phyloP scores from a whole-genome alignment of 2,113 vertebrate species.

The Cyprinodon variegatus region DNA sequence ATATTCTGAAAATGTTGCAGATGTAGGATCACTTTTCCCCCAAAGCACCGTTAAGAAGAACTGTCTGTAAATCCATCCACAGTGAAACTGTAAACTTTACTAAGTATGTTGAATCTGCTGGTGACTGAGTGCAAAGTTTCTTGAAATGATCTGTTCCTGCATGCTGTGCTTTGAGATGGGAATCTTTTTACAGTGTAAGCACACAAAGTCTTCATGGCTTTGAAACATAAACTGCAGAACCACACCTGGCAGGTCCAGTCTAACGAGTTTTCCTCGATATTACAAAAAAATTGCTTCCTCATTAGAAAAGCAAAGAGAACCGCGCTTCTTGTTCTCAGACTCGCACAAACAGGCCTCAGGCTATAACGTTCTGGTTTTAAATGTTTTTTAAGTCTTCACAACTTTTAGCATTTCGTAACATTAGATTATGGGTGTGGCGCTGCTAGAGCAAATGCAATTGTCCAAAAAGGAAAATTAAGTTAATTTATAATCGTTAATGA shows the following conservation, averaged over 20 bases:
- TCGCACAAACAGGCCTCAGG: slow-evolving; percentile 14
- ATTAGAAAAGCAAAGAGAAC: slow-evolving; percentile 9
- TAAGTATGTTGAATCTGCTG: neutral
- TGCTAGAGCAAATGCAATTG: neutral
- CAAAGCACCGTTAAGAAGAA: no score
- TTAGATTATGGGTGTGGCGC: neutral
- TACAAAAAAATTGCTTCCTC: slow-evolving; percentile 41
- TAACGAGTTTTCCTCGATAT: slow-evolving; percentile 61
- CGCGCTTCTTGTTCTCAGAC: neutral
- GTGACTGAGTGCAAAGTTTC: neutral
- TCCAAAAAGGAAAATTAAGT: neutral
- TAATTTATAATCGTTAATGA: neutral
- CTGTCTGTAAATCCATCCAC: no score
- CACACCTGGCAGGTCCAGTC: slow-evolving; percentile 58
- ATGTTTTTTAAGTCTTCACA: slow-evolving; percentile 4
- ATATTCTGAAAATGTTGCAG: no score
- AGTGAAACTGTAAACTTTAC: no score
- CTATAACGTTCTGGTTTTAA: slow-evolving; percentile 22
- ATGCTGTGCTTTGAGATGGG: neutral
- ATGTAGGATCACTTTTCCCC: no score
- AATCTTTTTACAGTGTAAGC: neutral
- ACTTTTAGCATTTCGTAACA: neutral
- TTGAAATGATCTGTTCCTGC: neutral
- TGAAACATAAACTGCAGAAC: slow-evolving; percentile 21
- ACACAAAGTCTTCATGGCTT: slow-evolving; percentile 34